phyloP scores from a whole-genome alignment of 1,140 invertebrate species.

The Spodoptera litura region DNA sequence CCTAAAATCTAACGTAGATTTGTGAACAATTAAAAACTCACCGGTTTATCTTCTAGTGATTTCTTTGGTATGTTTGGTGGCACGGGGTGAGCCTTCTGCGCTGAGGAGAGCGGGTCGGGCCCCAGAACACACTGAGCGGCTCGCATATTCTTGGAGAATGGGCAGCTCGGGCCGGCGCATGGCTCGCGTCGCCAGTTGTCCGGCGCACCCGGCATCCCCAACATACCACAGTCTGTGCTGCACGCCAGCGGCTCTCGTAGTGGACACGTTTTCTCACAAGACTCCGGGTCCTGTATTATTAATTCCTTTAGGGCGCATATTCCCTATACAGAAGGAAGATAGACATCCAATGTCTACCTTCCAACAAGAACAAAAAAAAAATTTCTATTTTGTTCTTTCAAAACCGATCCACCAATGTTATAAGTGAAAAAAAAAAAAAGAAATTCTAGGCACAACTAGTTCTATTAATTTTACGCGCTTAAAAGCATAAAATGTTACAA shows the following conservation, averaged over 20 bases:
- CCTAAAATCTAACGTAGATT: too few species aligned
- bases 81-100: constrained; percentile 24
- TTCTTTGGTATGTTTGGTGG: constrained; percentile 48
- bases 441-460: too few species aligned
- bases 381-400: too few species aligned
- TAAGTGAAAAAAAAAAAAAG: too few species aligned
- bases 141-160: constrained; percentile 70
- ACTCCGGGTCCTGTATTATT: not conserved
- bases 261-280: constrained; percentile 52
- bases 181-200: constrained; percentile 60
- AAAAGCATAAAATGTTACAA: too few species aligned
- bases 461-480: too few species aligned
- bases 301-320: not conserved
- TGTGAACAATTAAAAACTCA: too few species aligned
- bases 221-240: constrained; percentile 65
- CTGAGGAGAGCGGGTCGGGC: constrained; percentile 55
- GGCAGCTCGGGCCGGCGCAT: constrained; percentile 63
- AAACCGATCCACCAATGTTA: too few species aligned
- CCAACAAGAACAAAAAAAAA: too few species aligned
- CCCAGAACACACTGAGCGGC: constrained; percentile 75
- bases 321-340: too few species aligned
- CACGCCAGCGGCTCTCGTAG: constrained; percentile 60
- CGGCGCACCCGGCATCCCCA: constrained; percentile 56
- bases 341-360: too few species aligned
- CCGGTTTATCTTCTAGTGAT: constrained; percentile 31